phyloP scores from a whole-genome alignment of 2,888 invertebrate species.

The Callosobruchus maculatus region DNA sequence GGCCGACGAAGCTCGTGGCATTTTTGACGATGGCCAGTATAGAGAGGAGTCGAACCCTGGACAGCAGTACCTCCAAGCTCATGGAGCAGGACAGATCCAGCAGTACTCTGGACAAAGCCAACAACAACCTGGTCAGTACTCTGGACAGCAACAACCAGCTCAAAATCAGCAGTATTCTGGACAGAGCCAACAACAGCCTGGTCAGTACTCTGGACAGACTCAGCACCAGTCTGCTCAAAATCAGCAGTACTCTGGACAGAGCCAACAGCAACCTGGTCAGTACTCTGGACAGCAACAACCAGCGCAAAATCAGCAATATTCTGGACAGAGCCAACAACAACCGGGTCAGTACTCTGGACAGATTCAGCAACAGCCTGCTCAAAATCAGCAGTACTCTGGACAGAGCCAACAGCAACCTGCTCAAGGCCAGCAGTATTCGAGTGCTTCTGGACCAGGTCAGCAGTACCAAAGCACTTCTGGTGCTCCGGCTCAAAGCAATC shows the following conservation, averaged over 20 bases:
- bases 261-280: background rate
- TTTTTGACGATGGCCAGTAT: slow-evolving; percentile 30
- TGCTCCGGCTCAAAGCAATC: background rate
- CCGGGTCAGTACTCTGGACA: background rate
- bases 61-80: background rate
- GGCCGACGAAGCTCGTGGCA: slow-evolving; percentile 30
- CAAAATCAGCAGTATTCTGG: background rate
- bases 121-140: background rate
- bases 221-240: background rate
- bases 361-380: background rate
- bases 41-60: slow-evolving; percentile 3
- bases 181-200: background rate
- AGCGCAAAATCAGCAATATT: background rate
- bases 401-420: background rate
- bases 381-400: background rate
- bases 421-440: background rate
- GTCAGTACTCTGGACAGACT: background rate
- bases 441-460: background rate
- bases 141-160: background rate
- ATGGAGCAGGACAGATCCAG: background rate
- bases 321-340: background rate
- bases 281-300: background rate
- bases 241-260: background rate
- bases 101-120: background rate
- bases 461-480: background rate